Base-by-base conservation (phyloP, 1,140 invertebrate species). In the Drosophila pallidifrons region DNA sequence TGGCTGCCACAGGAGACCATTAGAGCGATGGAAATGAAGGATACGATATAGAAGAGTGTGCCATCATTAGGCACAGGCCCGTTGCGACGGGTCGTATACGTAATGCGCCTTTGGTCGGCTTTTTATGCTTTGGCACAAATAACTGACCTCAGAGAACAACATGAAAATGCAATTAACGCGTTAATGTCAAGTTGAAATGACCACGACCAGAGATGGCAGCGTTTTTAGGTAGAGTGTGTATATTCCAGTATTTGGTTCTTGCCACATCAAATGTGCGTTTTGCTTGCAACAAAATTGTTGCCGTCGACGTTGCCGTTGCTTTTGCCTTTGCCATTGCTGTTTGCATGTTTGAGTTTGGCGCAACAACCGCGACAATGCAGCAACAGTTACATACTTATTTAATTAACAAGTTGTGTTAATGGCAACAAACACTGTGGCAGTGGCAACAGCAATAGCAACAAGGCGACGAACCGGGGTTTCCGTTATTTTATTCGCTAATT, bases 131-230 rank as follows among this genome's bases (percentile, higher is more conserved):
- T 20, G 38, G 43, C 66, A 57, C 52, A 82, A 25, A 58, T 78
- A 81, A 78, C 81, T 72, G 75, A 85, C 71, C 70, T 30, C 69
- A 75, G 61, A 54, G 52, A 63, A 81, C 75, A 89, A 89, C 85
- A 89, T 89, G 85, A 85, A 89, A 89, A 85, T 85, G 86, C 85
- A 89, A 89, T 89, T 89, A 89, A 85, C 81, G 81, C 78, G 66
- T 85, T 85, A 89, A 85, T 89, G 85, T 89, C 75, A 82, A 83
- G 71, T 78, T 72, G 72, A 79, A 82, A 86, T 77, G 80, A 68
- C 71, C 77, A 65, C 66, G 20, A 25, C 20, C 20, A 70, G 59
- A 76, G 47, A 3, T 32, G 54, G 46, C 43, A 32, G 0, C 35
- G 35, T 32, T 7, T 30, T 49, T 3, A 13, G 41, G 41, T n/a